Conservation (phyloP, 2,888 invertebrate genomes). For the Chymomyza fuscimana region DNA sequence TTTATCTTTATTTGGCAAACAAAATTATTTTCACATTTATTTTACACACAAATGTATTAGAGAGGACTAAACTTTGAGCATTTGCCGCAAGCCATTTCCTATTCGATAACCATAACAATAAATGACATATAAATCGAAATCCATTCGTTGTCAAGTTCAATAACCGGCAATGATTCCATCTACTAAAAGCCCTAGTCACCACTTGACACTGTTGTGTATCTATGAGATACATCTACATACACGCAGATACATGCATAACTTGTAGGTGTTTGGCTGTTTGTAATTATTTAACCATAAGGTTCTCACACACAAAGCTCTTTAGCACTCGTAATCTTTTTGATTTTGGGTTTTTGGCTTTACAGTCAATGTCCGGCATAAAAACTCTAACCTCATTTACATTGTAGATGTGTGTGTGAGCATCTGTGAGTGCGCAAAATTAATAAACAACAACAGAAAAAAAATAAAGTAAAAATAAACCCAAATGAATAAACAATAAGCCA, state of each 20-base stretch:
- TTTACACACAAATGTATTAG: neutral
- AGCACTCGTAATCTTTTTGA: constrained; percentile 25
- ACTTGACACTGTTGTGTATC: neutral
- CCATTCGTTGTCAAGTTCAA: constrained; percentile 1
- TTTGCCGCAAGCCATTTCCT: neutral
- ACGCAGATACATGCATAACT: constrained; percentile 39
- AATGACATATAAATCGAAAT: neutral
- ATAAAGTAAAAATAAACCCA: neutral
- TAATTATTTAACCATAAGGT: constrained; percentile 71
- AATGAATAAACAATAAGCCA: constrained; percentile 57
- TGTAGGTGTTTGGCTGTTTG: constrained; percentile 66
- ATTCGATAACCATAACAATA: neutral
- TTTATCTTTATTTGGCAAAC: constrained; percentile 23
- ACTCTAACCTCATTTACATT: constrained; percentile 41
- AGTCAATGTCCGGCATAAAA: constrained; percentile 21
- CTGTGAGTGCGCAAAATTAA: neutral
- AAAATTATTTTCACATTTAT: constrained; percentile 37
- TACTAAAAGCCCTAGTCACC: neutral
- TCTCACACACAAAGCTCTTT: constrained; percentile 24
- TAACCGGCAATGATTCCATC: neutral
- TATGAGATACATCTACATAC: constrained; percentile 43
- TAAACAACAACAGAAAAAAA: neutral
- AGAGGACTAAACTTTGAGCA: neutral
- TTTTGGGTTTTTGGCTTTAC: constrained; percentile 5
- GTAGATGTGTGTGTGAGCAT: constrained; percentile 22